Percentiles rank a stretch among this genome's conserved stretches.
Evolutionary conservation across 35 echinoderm and acorn worm species (phyloP).

Genomic region (Lytechinus pictus): DNA sequence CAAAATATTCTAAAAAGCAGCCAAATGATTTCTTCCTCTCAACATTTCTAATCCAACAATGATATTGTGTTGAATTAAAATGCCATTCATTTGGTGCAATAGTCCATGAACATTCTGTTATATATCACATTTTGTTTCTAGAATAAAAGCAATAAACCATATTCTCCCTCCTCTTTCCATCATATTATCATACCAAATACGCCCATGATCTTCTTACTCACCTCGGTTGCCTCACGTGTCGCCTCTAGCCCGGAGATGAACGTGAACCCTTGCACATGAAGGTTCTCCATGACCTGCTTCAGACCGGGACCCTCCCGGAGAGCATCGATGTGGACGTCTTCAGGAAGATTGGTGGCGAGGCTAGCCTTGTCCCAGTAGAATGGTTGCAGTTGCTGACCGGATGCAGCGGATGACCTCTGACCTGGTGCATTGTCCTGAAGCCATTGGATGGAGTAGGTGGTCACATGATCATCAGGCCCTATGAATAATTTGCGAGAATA

Average conservation of each 20-base stretch:
- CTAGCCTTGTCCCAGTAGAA: constrained; percentile 24
- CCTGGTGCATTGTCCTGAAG: constrained; percentile 25
- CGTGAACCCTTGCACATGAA: constrained; percentile 26
- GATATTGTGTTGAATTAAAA: too few relatives aligned
- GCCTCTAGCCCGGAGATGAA: constrained; percentile 11
- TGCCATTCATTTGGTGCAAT: too few relatives aligned
- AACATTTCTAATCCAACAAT: too few relatives aligned
- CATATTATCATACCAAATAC: neutral
- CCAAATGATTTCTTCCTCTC: too few relatives aligned
- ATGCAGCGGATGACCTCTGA: neutral
- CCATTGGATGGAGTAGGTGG: constrained; percentile 46
- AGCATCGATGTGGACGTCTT: constrained; percentile 16
- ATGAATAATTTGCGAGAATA: neutral
- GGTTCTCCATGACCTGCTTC: neutral
- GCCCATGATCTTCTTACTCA: neutral
- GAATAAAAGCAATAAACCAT: too few relatives aligned
- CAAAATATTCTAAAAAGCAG: too few relatives aligned
- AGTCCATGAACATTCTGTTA: too few relatives aligned
- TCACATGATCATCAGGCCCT: constrained; percentile 49
- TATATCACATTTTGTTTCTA: too few relatives aligned
- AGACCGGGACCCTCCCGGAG: neutral
- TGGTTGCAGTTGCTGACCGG: neutral
- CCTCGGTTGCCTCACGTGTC: neutral
- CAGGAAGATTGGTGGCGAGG: neutral
- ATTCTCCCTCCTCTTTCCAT: too few relatives aligned